Evolutionary conservation across 2,113 vertebrate species (phyloP).

Genomic region (Campylorhamphus procurvoides): DNA sequence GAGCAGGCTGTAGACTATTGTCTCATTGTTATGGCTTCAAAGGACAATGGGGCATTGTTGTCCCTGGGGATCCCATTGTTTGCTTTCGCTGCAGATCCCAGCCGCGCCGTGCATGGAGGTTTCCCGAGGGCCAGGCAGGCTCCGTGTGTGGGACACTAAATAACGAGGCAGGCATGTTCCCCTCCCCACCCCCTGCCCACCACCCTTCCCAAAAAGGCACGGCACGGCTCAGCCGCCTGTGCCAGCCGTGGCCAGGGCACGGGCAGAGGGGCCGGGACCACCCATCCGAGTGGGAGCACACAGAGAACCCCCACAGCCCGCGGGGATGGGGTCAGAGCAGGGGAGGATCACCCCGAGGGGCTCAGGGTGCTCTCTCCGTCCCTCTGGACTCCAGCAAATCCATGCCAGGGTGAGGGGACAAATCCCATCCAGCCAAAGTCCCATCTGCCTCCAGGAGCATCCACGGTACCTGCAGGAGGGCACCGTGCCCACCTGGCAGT

Average conservation of each 20-base stretch:
- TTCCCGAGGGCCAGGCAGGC: conserved; percentile 55
- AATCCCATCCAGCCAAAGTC: background rate
- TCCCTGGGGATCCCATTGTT: conserved; percentile 65
- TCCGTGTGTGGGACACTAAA: conserved; percentile 31
- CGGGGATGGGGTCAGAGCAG: fast-evolving
- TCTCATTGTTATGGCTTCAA: conserved; percentile 56
- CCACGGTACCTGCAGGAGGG: fast-evolving
- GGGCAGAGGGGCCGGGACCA: background rate
- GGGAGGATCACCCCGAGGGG: background rate
- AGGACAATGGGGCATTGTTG: conserved; percentile 68
- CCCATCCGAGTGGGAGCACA: background rate
- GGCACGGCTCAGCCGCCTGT: background rate
- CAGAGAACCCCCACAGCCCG: fast-evolving
- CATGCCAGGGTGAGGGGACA: background rate
- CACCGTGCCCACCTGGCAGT: background rate
- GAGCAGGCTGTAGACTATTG: conserved; percentile 35
- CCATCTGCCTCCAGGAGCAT: background rate
- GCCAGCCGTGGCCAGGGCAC: background rate
- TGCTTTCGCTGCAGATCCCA: conserved; percentile 20
- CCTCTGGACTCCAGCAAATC: background rate
- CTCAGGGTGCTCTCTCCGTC: background rate
- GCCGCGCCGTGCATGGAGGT: conserved; percentile 2
- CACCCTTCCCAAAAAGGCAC: background rate
- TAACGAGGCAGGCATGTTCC: background rate
- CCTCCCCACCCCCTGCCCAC: background rate